These are phyloP conservation scores for Larimichthys polyactis DNA, from an alignment of 2,113 vertebrate genomes.

Conservation along the genomic window DNA sequence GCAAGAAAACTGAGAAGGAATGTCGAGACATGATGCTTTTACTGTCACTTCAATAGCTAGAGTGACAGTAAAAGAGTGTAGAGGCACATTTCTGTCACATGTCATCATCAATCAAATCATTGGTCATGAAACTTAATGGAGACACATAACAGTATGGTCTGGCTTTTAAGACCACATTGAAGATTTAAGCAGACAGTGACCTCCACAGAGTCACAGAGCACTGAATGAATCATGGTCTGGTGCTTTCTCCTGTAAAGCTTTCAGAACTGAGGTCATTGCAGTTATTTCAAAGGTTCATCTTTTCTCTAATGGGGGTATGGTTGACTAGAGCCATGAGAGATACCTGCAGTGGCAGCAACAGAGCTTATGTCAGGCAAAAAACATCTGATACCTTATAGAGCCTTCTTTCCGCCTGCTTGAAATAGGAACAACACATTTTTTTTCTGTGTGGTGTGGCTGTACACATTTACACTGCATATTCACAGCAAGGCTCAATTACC, in stretches of 20 bases:
- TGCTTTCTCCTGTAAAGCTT: conserved; percentile 52
- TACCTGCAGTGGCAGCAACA: conserved; percentile 41
- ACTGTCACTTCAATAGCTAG: not conserved
- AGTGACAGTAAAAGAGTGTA: not conserved
- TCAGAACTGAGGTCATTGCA: conserved; percentile 52
- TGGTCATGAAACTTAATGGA: conserved; percentile 54
- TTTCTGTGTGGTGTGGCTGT: not conserved
- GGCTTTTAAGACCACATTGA: conserved; percentile 46
- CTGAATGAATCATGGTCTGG: conserved; percentile 60
- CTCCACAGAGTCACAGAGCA: conserved; percentile 39
- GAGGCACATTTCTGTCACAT: conserved; percentile 39
- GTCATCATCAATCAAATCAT: conserved; percentile 40
- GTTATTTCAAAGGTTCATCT: conserved; percentile 54
- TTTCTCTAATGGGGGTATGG: conserved; percentile 62
- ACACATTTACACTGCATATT: conserved; percentile 9
- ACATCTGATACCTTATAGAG: conserved; percentile 28
- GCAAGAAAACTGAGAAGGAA: not conserved
- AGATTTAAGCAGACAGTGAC: conserved; percentile 44
- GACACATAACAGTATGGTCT: conserved; percentile 10
- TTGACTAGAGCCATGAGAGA: conserved; percentile 52
- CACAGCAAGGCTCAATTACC: not conserved
- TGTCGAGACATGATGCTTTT: conserved; percentile 3
- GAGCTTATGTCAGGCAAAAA: conserved; percentile 29
- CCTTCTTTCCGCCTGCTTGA: conserved; percentile 21
- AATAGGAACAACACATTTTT: not conserved